phyloP scores from a whole-genome alignment of 2,797 vertebrate genomes.

The Karalla daura region DNA sequence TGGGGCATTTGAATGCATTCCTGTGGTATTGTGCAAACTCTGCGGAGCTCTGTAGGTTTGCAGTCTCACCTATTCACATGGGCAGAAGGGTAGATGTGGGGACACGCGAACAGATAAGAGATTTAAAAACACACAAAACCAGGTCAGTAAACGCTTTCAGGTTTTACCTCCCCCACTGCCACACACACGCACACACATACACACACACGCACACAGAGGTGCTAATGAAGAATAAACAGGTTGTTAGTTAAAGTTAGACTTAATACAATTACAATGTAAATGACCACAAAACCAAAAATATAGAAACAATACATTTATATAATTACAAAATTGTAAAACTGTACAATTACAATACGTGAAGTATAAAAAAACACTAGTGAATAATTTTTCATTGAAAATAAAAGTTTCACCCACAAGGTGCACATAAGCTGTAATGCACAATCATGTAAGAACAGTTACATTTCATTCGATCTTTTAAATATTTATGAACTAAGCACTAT shows the following conservation, averaged over 20 bases:
- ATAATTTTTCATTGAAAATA: constrained; percentile 83
- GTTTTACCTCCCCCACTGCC: constrained; percentile 26
- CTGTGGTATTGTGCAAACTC: constrained; percentile 83
- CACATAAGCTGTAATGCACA: constrained; percentile 66
- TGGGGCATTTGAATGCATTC: constrained; percentile 80
- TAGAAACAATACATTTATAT: constrained; percentile 68
- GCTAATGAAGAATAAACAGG: constrained; percentile 68
- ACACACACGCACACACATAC: constrained; percentile 40
- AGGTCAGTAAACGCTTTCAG: constrained; percentile 33
- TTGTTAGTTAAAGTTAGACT: constrained; percentile 31
- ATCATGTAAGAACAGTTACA: constrained; percentile 70
- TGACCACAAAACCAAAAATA: constrained; percentile 39
- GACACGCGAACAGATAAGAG: constrained; percentile 59
- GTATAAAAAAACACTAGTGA: constrained; percentile 59
- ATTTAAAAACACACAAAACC: constrained; percentile 63
- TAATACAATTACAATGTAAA: constrained; percentile 50
- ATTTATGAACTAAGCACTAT: constrained; percentile 47
- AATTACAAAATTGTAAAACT: constrained; percentile 62
- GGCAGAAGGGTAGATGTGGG: constrained; percentile 55
- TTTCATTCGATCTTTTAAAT: constrained; percentile 69
- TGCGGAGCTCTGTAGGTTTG: constrained; percentile 60
- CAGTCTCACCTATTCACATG: constrained; percentile 58
- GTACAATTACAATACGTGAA: constrained; percentile 59
- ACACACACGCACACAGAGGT: constrained; percentile 32
- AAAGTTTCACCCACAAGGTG: constrained; percentile 82